These are phyloP conservation scores for Rhamnusium bicolor DNA, from an alignment of 2,888 invertebrate species.

Conservation along the genomic window DNA sequence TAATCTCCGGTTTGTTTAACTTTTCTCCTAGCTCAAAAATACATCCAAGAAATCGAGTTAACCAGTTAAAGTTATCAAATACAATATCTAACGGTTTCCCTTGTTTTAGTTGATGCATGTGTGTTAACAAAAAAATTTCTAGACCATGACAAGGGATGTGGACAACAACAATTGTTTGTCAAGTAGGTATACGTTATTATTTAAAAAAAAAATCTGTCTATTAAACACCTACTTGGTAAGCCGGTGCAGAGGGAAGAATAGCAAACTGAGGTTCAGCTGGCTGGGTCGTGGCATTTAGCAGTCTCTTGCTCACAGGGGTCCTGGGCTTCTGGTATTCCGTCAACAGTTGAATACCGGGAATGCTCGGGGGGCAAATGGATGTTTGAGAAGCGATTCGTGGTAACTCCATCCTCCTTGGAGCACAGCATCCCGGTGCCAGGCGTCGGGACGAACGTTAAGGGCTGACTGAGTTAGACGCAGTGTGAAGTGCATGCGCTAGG, in stretches of 20 bases:
- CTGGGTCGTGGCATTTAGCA: slow-evolving; percentile 60
- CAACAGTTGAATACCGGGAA: slow-evolving; percentile 57
- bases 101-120: too few species aligned
- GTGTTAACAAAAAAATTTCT: too few species aligned
- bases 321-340: slow-evolving; percentile 56
- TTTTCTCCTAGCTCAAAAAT: too few species aligned
- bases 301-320: slow-evolving; percentile 63
- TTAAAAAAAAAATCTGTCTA: neutral
- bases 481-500: slow-evolving; percentile 27
- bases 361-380: slow-evolving; percentile 65
- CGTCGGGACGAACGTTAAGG: slow-evolving; percentile 56
- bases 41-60: too few species aligned
- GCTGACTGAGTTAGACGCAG: slow-evolving; percentile 21
- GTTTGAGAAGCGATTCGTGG: slow-evolving; percentile 68
- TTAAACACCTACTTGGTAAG: slow-evolving; percentile 65
- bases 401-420: slow-evolving; percentile 66
- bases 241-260: slow-evolving; percentile 66
- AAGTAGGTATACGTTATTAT: too few species aligned
- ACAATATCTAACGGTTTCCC: too few species aligned
- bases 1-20: too few species aligned
- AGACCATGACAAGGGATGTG: too few species aligned
- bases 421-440: slow-evolving; percentile 62
- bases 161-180: too few species aligned
- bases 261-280: slow-evolving; percentile 67
- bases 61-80: too few species aligned